These are phyloP conservation scores for Phalacrocorax aristotelis DNA, from an alignment of 2,113 vertebrate species.

Conservation along the genomic window DNA sequence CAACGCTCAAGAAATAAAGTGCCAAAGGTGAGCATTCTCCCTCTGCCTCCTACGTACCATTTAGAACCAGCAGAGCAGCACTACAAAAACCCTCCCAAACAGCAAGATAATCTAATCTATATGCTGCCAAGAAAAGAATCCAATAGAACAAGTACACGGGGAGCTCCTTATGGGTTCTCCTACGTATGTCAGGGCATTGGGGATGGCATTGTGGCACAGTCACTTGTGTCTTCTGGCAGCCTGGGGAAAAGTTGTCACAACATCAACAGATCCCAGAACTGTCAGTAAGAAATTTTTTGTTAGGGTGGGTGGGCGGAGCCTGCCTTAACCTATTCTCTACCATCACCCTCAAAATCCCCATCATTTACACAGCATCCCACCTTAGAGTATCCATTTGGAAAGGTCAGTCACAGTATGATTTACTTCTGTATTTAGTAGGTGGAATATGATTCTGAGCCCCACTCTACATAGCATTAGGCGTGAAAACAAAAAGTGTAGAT, in stretches of 20 bases:
- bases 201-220: not conserved
- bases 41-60: not conserved
- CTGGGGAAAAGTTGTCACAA: not conserved
- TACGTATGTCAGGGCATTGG: accelerated
- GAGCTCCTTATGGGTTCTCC: not conserved
- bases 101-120: not conserved
- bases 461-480: too few species aligned
- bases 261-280: not conserved
- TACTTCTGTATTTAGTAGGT: not conserved
- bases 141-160: not conserved
- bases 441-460: not conserved
- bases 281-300: not conserved
- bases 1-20: not conserved
- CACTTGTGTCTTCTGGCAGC: not conserved
- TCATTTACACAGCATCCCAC: not conserved
- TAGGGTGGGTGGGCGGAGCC: not conserved
- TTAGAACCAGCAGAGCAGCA: not conserved
- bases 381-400: not conserved
- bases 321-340: not conserved
- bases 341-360: not conserved
- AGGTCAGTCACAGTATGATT: not conserved
- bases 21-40: not conserved
- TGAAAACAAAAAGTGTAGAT: not conserved
- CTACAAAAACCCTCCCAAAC: not conserved
- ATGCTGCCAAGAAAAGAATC: not conserved